Percentiles rank a stretch among this genome's conserved stretches.
Evolutionary conservation across 2,888 invertebrate genomes (phyloP).

Genomic region (Alsophila aescularia): DNA sequence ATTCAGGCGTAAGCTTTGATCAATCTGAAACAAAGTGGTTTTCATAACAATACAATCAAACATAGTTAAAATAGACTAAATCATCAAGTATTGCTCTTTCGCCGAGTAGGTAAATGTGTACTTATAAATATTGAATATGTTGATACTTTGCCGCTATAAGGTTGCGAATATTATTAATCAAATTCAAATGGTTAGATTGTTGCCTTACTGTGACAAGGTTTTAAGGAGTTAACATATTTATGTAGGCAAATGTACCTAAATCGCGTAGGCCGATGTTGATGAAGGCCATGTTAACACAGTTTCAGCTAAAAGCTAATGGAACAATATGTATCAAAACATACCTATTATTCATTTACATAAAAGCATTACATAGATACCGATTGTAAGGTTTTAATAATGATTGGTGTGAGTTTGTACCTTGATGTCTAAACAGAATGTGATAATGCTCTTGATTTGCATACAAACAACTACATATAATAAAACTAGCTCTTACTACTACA

Average conservation of each 20-base stretch:
- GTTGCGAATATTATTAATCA: background rate
- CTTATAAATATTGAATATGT: constrained; percentile 2
- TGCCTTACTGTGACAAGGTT: background rate
- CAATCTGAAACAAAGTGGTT: constrained; percentile 24
- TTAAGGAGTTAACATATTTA: constrained; percentile 10
- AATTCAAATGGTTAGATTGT: background rate
- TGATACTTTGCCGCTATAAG: constrained; percentile 7
- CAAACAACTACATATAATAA: too few species aligned
- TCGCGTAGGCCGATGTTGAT: constrained; percentile 48
- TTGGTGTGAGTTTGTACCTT: constrained; percentile 13
- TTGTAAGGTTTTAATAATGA: constrained; percentile 27
- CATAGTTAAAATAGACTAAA: constrained; percentile 23
- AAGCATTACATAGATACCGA: constrained; percentile 27
- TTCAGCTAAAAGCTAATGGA: constrained; percentile 54
- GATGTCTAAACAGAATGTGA: constrained; percentile 10
- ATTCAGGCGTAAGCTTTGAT: constrained; percentile 16
- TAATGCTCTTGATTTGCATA: constrained; percentile 3
- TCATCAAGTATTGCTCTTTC: constrained; percentile 27
- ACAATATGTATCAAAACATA: constrained; percentile 48
- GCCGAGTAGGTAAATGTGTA: constrained; percentile 29
- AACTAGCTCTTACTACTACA: too few species aligned
- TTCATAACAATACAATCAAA: constrained; percentile 30
- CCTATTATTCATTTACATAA: constrained; percentile 46
- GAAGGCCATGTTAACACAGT: constrained; percentile 44
- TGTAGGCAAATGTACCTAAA: constrained; percentile 33